phyloP scores from a whole-genome alignment of 2,888 invertebrate species.

The Pristionchus mayeri region DNA sequence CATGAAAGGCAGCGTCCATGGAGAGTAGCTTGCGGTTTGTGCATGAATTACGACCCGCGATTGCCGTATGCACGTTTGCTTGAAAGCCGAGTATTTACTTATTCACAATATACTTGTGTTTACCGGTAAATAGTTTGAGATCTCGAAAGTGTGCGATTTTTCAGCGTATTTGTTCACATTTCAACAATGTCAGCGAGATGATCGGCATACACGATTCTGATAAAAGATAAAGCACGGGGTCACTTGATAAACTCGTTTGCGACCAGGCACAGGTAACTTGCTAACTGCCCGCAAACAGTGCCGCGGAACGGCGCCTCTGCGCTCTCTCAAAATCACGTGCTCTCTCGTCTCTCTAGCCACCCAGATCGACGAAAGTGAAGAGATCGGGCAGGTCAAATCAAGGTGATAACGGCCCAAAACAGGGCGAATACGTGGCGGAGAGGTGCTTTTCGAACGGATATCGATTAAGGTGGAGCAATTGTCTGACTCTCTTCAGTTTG shows the following conservation, averaged over 20 bases:
- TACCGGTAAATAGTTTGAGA: neutral
- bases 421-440: neutral
- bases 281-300: neutral
- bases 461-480: no score
- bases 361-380: neutral
- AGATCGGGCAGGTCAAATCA: neutral
- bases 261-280: neutral
- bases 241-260: conserved; percentile 33
- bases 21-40: neutral
- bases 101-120: no score
- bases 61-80: no score
- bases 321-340: neutral
- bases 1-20: neutral
- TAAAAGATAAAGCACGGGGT: neutral
- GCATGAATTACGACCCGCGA: no score
- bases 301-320: neutral
- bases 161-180: no score
- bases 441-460: neutral
- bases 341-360: neutral
- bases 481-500: no score
- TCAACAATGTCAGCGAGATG: neutral
- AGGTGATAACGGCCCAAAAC: neutral
- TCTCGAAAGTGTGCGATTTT: neutral
- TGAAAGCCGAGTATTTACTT: no score
- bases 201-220: neutral